Evolutionary conservation across 1,140 invertebrate species (phyloP).

Genomic region (Drosophila ercepeae): DNA sequence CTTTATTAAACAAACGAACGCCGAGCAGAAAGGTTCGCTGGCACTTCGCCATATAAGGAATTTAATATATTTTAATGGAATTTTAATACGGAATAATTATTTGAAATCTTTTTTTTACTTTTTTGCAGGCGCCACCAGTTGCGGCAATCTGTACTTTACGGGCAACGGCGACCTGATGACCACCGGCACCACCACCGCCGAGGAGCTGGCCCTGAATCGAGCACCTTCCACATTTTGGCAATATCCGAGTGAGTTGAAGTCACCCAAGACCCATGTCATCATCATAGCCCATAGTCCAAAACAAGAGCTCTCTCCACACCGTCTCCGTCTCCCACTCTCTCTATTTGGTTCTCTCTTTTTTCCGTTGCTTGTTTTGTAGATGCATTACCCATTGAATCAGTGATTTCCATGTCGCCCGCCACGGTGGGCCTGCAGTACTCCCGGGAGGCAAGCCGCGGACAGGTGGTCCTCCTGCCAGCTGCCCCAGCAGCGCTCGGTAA

Average conservation of each 20-base stretch:
- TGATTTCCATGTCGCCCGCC: slow-evolving; percentile 88
- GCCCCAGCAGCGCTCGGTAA: slow-evolving; percentile 85
- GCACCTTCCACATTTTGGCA: slow-evolving; percentile 89
- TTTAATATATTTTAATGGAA: background rate
- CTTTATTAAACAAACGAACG: slow-evolving; percentile 64
- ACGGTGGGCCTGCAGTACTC: slow-evolving; percentile 91
- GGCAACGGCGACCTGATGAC: slow-evolving; percentile 82
- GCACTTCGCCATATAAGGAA: background rate
- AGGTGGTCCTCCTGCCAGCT: slow-evolving; percentile 90
- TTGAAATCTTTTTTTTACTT: background rate
- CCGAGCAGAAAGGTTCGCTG: slow-evolving; percentile 40
- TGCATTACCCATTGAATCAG: slow-evolving; percentile 88
- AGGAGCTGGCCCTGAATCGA: slow-evolving; percentile 74
- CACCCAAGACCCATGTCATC: background rate
- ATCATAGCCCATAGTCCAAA: background rate
- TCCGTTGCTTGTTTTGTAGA: slow-evolving; percentile 84
- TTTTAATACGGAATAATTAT: background rate
- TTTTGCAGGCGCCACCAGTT: slow-evolving; percentile 73
- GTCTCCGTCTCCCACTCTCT: slow-evolving; percentile 23
- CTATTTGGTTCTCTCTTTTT: slow-evolving; percentile 67
- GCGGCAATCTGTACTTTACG: slow-evolving; percentile 79
- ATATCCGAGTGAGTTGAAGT: slow-evolving; percentile 87
- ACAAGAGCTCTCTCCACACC: slow-evolving; percentile 1
- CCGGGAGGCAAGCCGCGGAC: slow-evolving; percentile 91
- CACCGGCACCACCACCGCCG: slow-evolving; percentile 70